Evolutionary conservation across 1,140 invertebrate species (phyloP).

Genomic region (Papilio xuthus): DNA sequence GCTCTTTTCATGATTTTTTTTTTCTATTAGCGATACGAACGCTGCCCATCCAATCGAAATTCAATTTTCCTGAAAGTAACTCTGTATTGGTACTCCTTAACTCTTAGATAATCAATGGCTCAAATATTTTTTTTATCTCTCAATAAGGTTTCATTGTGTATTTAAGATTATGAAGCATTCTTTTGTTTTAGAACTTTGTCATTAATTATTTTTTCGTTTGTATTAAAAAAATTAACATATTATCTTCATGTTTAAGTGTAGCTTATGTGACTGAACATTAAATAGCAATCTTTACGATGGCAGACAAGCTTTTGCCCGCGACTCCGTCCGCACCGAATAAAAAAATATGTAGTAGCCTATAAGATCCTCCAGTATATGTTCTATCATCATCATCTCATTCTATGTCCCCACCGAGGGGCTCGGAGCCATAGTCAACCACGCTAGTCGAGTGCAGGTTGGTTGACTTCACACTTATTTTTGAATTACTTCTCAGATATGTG

Average conservation of each 20-base stretch:
- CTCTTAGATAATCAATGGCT: slow-evolving; percentile 32
- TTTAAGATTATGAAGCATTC: slow-evolving; percentile 17
- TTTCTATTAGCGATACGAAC: slow-evolving; percentile 36
- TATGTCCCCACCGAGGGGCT: no score
- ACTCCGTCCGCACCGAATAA: no score
- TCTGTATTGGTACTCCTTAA: slow-evolving; percentile 25
- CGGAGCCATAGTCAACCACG: no score
- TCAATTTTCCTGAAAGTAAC: slow-evolving; percentile 35
- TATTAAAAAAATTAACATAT: background rate
- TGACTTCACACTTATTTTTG: no score
- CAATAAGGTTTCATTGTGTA: slow-evolving; percentile 34
- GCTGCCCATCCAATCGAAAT: slow-evolving; percentile 19
- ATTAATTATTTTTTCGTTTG: background rate
- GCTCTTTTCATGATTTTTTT: background rate
- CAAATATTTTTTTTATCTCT: slow-evolving; percentile 25
- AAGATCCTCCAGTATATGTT: no score
- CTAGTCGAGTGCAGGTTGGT: no score
- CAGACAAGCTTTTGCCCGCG: no score
- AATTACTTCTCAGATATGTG: no score
- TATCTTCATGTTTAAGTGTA: no score
- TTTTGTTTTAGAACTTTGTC: background rate
- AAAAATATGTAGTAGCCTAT: no score
- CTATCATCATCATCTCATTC: no score
- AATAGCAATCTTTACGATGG: no score
- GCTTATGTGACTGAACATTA: background rate